phyloP scores from a whole-genome alignment of 2,888 invertebrate species.

The Amblyjoppa fuscipennis region DNA sequence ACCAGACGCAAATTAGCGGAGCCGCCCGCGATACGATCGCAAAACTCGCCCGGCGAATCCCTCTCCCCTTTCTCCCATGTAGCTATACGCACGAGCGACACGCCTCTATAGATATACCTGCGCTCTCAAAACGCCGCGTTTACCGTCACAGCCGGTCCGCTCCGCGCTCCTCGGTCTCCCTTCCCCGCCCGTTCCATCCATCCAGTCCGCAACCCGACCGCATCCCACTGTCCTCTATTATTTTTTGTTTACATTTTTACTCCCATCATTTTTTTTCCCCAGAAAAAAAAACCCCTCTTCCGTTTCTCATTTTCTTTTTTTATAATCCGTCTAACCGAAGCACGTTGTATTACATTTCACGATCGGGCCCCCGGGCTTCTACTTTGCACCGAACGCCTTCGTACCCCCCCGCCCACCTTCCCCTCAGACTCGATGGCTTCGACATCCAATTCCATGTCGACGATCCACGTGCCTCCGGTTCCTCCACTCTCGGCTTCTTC shows the following conservation, averaged over 20 bases:
- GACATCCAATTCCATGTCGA: conserved; percentile 68
- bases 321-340: conserved; percentile 42
- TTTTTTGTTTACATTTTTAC: conserved; percentile 41
- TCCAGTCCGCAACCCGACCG: conserved; percentile 10
- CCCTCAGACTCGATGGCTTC: conserved; percentile 44
- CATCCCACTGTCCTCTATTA: conserved; percentile 15
- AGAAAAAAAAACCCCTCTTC: neutral
- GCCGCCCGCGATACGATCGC: conserved; percentile 69
- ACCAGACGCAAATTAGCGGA: conserved; percentile 73
- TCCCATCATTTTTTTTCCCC: conserved; percentile 2
- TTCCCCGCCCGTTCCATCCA: neutral
- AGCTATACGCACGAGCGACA: conserved; percentile 35
- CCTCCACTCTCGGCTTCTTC: conserved; percentile 3
- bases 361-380: conserved; percentile 42
- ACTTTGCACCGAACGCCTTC: conserved; percentile 47
- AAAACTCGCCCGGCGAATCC: conserved; percentile 66
- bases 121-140: conserved; percentile 40
- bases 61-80: conserved; percentile 42
- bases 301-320: neutral
- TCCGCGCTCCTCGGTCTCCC: neutral
- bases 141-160: conserved; percentile 54
- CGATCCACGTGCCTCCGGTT: conserved; percentile 34
- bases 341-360: conserved; percentile 66
- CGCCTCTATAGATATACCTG: conserved; percentile 8
- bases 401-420: neutral